Evolutionary conservation across 2,113 vertebrate species (phyloP), one percentile per base, ranked within the genome.

Genomic region (Neolamprologus falcicula): DNA sequence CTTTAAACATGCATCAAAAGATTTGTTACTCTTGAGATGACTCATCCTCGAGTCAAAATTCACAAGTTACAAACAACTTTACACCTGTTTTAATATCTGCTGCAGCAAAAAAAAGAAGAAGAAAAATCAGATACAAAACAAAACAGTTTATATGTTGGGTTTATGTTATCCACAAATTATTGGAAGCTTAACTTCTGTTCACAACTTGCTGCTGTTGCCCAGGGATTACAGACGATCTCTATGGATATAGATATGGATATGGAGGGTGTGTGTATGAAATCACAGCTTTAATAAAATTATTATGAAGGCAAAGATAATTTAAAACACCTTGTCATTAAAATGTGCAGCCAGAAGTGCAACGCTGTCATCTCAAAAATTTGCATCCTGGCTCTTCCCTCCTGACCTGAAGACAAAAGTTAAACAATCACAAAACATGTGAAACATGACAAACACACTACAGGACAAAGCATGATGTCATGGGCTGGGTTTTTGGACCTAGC

Each of bases 361-460:
- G 2, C 57, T 33, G 14, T 10, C 14, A 61, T 19, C 28, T 17
- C 16, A 61, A 19, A 19, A 17, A 61, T 33, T 16, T 33, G 28
- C 26, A 98, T 98, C 80, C 98, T 96, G 83, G 92, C 94, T 85
- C 96, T 94, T 5, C 97, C 97, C 89, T 98, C 97, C 1, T 97
- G 96, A 82, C 96, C 97, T 98, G 89, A n/a, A 68, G 59, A 57
- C 3, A 40, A 40, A 19, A 21, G 35, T 40, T 42, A 14, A 42
- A 37, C 31, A 66, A n/a, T n/a, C 33, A 66, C 31, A 66, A 35
- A 66, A 11, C 31, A 40, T 55, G 53, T 55, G 21, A 55, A 55
- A 55, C 21, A 24, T 13, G 53, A 55, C 21, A 24, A 55, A 26
- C 53, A 55, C 21, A 55, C 21, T 55, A 55, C 53, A 55, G 21